These are phyloP conservation scores for Drosophila vallismaia DNA, from an alignment of 2,888 invertebrate genomes.

Conservation along the genomic window DNA sequence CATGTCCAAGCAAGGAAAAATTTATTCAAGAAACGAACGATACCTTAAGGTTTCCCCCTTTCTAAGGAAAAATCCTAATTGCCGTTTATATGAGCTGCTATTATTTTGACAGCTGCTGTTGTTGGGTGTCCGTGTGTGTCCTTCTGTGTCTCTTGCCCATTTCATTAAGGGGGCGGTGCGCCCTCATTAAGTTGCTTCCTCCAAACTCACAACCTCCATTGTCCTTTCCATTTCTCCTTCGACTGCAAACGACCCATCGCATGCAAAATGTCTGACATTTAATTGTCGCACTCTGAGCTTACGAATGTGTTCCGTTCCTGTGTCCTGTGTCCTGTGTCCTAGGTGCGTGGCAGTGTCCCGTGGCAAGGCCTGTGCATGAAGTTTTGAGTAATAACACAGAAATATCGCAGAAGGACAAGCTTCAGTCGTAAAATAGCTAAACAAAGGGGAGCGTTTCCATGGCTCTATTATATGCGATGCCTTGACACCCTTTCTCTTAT, in stretches of 20 bases:
- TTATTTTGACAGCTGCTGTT: background rate
- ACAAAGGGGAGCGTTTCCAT: background rate
- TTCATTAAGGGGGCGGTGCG: slow-evolving; percentile 66
- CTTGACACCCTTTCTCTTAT: slow-evolving; percentile 19
- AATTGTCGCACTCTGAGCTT: slow-evolving; percentile 55
- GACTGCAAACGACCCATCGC: slow-evolving; percentile 21
- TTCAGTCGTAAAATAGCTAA: slow-evolving; percentile 56
- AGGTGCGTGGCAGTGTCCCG: slow-evolving; percentile 49
- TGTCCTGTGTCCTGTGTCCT: slow-evolving; percentile 1
- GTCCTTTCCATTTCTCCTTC: background rate
- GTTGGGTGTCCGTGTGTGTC: background rate
- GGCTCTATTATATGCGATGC: background rate
- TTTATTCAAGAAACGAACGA: too few species aligned
- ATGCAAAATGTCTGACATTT: slow-evolving; percentile 69
- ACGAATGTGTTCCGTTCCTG: slow-evolving; percentile 11
- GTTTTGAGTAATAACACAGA: slow-evolving; percentile 76
- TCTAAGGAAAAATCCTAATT: background rate
- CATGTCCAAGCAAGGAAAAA: too few species aligned
- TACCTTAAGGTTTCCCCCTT: background rate
- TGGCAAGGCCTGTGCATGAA: slow-evolving; percentile 73
- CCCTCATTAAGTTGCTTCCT: slow-evolving; percentile 67
- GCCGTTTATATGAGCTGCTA: slow-evolving; percentile 4
- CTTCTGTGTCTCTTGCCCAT: slow-evolving; percentile 44
- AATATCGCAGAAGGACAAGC: slow-evolving; percentile 51
- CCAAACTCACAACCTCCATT: slow-evolving; percentile 1